phyloP scores from a whole-genome alignment of 2,888 invertebrate species.

The Oscheius sp. region DNA sequence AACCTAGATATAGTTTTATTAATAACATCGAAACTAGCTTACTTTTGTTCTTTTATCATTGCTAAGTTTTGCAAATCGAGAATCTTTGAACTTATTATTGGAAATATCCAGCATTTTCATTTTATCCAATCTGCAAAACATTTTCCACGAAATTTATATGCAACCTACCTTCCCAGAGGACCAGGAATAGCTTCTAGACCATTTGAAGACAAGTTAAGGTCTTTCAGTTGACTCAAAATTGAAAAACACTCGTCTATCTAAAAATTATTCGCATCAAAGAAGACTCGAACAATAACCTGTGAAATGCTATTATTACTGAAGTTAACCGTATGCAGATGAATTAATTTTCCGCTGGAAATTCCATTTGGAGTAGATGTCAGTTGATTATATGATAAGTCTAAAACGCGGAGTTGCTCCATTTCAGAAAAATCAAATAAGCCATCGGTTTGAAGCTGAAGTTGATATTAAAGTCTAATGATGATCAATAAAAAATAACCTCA shows the following conservation, averaged over 20 bases:
- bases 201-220: conserved; percentile 29
- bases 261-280: not conserved
- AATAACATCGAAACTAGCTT: not conserved
- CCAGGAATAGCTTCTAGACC: conserved; percentile 21
- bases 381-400: conserved; percentile 48
- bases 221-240: conserved; percentile 13
- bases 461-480: not conserved
- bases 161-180: conserved; percentile 10
- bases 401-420: conserved; percentile 44
- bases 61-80: conserved; percentile 46
- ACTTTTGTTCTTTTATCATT: conserved; percentile 54
- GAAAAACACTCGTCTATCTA: conserved; percentile 8
- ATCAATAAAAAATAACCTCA: conserved; percentile 26
- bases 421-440: conserved; percentile 37
- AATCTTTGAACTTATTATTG: conserved; percentile 46
- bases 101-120: conserved; percentile 40
- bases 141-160: not conserved
- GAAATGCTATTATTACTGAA: conserved; percentile 42
- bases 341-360: conserved; percentile 29
- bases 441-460: conserved; percentile 17
- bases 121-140: conserved; percentile 12
- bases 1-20: conserved; percentile 21
- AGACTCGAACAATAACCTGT: conserved; percentile 4
- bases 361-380: conserved; percentile 33
- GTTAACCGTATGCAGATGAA: conserved; percentile 42